These are phyloP conservation scores for Tetanocera ferruginea DNA, from an alignment of 2,888 invertebrate genomes.

Conservation along the genomic window DNA sequence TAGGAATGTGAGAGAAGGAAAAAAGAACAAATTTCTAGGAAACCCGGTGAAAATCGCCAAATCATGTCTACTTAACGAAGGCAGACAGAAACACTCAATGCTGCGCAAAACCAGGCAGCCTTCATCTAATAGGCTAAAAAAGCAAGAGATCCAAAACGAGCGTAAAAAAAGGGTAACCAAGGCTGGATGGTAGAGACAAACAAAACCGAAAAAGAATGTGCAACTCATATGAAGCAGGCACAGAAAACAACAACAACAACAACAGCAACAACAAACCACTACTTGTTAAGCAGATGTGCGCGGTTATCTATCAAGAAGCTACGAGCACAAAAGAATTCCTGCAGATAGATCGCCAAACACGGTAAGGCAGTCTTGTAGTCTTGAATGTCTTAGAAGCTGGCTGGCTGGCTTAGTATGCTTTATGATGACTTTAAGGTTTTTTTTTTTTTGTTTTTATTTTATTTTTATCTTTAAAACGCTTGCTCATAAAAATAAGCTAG, in stretches of 20 bases:
- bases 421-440: constrained; percentile 29
- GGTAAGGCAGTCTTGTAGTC: too few species aligned
- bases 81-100: neutral
- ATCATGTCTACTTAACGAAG: constrained; percentile 48
- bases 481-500: neutral
- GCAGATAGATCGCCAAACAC: too few species aligned
- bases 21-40: constrained; percentile 25
- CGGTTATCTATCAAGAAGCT: neutral
- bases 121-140: constrained; percentile 32
- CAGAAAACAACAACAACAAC: neutral
- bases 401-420: constrained; percentile 2
- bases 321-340: neutral
- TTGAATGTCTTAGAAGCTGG: neutral
- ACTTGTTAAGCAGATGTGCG: constrained; percentile 30
- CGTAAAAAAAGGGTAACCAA: constrained; percentile 13
- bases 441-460: neutral
- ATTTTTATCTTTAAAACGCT: neutral
- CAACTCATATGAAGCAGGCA: neutral
- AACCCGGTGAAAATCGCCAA: constrained; percentile 40
- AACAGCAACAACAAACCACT: neutral
- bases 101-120: neutral
- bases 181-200: constrained; percentile 5
- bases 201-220: constrained; percentile 13
- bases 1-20: constrained; percentile 1
- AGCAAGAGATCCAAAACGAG: constrained; percentile 9